Base-by-base conservation (phyloP, 2,113 vertebrate species). In the Labeo rohita region DNA sequence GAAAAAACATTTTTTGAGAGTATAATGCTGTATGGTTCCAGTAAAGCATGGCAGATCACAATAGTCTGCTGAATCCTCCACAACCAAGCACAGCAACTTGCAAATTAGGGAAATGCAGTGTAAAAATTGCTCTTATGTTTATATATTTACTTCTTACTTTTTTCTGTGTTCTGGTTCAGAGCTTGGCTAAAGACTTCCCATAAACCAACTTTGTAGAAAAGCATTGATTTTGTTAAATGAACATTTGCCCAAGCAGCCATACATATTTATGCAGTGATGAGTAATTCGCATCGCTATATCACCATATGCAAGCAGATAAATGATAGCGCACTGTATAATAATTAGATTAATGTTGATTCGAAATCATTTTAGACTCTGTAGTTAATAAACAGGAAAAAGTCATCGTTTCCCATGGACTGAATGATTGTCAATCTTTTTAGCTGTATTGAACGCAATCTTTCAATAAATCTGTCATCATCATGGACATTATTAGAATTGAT, bases 311-410 rank as follows among this genome's bases (percentile, higher is more conserved):
- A 21, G 50, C 47, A 80, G n/a, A 83, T 85, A 23, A 82, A 88
- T 66, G 66, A 50, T 75, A 77, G 72, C 39, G 79, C n/a, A 45
- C 61, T 49, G 43, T 86, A 50, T 61, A 86, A 65, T 86, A 63
- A 83, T 87, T 87, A 54, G 72, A 77, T 83, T 65, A 68, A 77
- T 79, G 79, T 80, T 84, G 84, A 88, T 83, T 73, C 65, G 28
- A 10, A 34, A 45, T 79, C 39, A 68, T 63, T 50, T 85, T 18
- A 50, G 84, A 70, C 81, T 77, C 56, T 21, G 9, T 63, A 63
- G 84, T 86, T 82, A 72, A 68, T 82, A 79, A 86, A 86, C 87
- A 85, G 66, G 77, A 77, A 77, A 80, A 84, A 85, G 68, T 88
- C 23, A 61, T 77, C 16, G 9, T 3, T 59, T 59, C 83, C 15